A percentile compares a stretch with the other conserved stretches of the same genome.
Conservation (phyloP, 2,888 invertebrate genomes). For the Apotomis betuletana region DNA sequence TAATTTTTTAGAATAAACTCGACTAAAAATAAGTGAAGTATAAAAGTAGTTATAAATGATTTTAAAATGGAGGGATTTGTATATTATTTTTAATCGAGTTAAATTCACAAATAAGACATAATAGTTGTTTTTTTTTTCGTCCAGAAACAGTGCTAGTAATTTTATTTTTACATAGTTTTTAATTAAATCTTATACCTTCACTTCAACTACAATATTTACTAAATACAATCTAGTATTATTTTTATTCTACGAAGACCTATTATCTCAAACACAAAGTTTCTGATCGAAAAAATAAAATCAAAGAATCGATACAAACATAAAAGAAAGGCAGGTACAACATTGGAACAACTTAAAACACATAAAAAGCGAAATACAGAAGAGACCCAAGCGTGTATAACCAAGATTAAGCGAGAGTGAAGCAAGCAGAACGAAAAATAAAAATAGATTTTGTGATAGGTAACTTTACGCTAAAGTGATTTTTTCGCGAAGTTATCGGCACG, state of each 20-base stretch:
- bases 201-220: no score
- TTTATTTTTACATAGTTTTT: not conserved
- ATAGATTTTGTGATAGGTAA: conserved; percentile 23
- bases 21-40: conserved; percentile 29
- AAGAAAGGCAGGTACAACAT: conserved; percentile 36
- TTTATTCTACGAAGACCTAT: not conserved
- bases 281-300: conserved; percentile 43
- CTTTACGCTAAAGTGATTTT: conserved; percentile 13
- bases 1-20: conserved; percentile 18
- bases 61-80: not conserved
- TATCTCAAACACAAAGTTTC: conserved; percentile 48
- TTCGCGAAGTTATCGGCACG: conserved; percentile 15
- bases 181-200: no score
- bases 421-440: conserved; percentile 58
- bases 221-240: not conserved
- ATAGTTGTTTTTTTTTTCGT: conserved; percentile 3
- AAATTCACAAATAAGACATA: conserved; percentile 18
- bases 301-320: conserved; percentile 53
- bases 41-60: not conserved
- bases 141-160: conserved; percentile 22
- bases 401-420: conserved; percentile 69
- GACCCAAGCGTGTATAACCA: conserved; percentile 61
- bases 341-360: conserved; percentile 48
- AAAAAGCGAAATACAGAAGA: conserved; percentile 57
- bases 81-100: conserved; percentile 35